Percentiles rank a stretch among this genome's conserved stretches.
Evolutionary conservation across 2,888 invertebrate genomes (phyloP).

Genomic region (Bugula neritina): DNA sequence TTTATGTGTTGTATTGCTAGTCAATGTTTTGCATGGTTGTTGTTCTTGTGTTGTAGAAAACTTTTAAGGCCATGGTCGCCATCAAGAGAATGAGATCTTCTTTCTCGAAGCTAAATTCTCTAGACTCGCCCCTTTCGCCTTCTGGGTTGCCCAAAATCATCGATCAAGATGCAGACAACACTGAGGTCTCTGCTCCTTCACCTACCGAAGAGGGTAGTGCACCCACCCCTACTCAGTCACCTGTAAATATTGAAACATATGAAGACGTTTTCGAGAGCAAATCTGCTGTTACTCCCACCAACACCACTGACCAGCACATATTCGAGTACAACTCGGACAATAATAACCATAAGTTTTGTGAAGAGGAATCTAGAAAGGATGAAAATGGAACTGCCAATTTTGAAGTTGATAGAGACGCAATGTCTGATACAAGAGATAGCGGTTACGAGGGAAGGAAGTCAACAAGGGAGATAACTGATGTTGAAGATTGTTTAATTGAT

Average conservation of each 20-base stretch:
- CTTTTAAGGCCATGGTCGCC: slow-evolving; percentile 79
- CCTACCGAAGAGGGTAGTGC: not conserved
- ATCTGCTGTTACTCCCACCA: slow-evolving; percentile 28
- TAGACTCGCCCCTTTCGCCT: not conserved
- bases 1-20: no score
- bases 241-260: not conserved
- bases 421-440: slow-evolving; percentile 8
- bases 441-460: slow-evolving; percentile 21
- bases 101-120: not conserved
- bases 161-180: not conserved
- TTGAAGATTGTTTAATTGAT: not conserved
- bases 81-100: slow-evolving; percentile 65
- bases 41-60: slow-evolving; percentile 61
- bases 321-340: not conserved
- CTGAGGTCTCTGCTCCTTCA: not conserved
- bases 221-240: slow-evolving; percentile 11
- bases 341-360: not conserved
- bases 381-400: not conserved
- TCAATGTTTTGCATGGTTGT: no score
- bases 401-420: not conserved
- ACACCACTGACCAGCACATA: not conserved
- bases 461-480: not conserved
- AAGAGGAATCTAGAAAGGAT: not conserved
- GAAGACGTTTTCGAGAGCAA: slow-evolving; percentile 27
- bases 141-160: not conserved